Evolutionary conservation across 2,797 vertebrate genomes (phyloP).

Genomic region (Merluccius polli): DNA sequence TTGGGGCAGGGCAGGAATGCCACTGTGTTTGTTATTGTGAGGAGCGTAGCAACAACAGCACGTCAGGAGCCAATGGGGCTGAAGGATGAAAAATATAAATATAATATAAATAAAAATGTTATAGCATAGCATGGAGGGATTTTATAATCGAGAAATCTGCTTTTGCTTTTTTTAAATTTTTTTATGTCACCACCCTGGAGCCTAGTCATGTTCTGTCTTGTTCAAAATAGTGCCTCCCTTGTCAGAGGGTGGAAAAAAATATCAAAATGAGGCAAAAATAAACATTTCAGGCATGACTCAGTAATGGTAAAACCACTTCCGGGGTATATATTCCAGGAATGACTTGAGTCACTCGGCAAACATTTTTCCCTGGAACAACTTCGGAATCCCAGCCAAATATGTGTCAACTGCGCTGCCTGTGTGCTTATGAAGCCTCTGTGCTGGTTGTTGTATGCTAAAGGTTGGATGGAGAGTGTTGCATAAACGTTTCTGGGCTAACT

Average conservation of each 20-base stretch:
- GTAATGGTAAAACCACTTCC: not conserved
- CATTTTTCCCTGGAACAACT: not conserved
- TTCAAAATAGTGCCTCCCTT: not conserved
- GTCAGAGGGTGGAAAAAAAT: not conserved
- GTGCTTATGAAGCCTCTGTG: too few species aligned
- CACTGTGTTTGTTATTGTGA: too few species aligned
- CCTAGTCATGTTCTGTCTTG: not conserved
- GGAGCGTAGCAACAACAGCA: too few species aligned
- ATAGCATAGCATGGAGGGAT: too few species aligned
- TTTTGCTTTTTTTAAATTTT: not conserved
- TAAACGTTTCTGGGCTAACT: not conserved
- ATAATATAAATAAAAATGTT: too few species aligned
- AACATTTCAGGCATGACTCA: not conserved
- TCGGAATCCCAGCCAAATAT: not conserved
- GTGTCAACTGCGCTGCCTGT: not conserved
- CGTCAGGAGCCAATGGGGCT: too few species aligned
- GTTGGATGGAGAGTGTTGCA: too few species aligned
- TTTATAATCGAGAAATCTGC: not conserved
- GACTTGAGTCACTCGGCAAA: not conserved
- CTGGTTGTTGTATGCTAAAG: too few species aligned
- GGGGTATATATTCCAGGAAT: not conserved
- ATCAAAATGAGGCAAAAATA: not conserved
- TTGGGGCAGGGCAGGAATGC: not conserved
- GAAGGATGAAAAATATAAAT: too few species aligned
- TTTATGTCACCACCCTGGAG: not conserved